Percentiles rank a stretch among this genome's conserved stretches.
phyloP scores from a whole-genome alignment of 2,797 vertebrate species.

The Thalassophryne amazonica region DNA sequence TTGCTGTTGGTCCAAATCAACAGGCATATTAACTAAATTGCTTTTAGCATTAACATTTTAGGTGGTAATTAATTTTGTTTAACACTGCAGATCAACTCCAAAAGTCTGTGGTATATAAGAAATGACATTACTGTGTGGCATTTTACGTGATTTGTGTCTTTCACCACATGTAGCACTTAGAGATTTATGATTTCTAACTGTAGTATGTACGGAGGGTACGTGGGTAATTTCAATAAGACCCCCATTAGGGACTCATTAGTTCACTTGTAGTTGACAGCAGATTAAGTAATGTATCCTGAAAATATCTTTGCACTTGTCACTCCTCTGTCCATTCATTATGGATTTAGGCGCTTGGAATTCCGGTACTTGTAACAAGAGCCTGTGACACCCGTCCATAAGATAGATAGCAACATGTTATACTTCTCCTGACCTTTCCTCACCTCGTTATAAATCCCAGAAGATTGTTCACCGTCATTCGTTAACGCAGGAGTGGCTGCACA shows the following conservation, averaged over 20 bases:
- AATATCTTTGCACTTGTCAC: neutral
- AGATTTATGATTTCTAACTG: neutral
- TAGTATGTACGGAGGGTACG: neutral
- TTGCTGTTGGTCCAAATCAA: too few species aligned
- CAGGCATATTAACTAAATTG: too few species aligned
- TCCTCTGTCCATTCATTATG: neutral
- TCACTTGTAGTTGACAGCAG: neutral
- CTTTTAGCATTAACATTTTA: too few species aligned
- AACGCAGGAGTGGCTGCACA: neutral
- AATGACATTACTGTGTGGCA: too few species aligned
- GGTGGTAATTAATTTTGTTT: too few species aligned
- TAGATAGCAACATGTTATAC: neutral
- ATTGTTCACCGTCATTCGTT: neutral
- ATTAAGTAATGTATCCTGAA: neutral
- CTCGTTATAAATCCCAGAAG: neutral
- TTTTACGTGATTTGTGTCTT: neutral
- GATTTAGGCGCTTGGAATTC: slow-evolving; percentile 6
- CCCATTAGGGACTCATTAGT: neutral
- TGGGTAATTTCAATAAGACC: neutral
- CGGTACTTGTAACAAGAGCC: slow-evolving; percentile 4
- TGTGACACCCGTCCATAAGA: neutral
- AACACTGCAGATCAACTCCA: too few species aligned
- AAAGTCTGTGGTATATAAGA: too few species aligned
- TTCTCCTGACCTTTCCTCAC: slow-evolving; percentile 3
- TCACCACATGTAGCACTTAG: neutral